These are phyloP conservation scores for Pogoniulus pusillus DNA, from an alignment of 2,797 vertebrate genomes.

Conservation along the genomic window DNA sequence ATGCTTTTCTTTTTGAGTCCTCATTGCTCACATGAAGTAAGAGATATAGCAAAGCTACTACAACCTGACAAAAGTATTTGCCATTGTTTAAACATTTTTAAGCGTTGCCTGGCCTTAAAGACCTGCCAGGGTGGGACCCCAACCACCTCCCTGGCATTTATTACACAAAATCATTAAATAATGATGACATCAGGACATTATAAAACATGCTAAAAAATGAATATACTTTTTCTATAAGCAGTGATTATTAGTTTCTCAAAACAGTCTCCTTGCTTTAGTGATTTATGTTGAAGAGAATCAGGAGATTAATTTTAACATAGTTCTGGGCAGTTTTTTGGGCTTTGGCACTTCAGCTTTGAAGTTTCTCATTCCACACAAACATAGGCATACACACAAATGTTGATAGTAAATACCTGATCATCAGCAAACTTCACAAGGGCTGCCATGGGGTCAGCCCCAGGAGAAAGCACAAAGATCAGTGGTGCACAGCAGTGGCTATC, in stretches of 20 bases:
- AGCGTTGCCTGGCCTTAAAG: neutral
- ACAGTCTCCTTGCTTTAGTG: neutral
- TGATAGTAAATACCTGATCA: conserved; percentile 79
- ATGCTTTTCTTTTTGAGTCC: neutral
- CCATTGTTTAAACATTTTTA: neutral
- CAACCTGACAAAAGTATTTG: neutral
- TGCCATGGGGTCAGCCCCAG: conserved; percentile 88
- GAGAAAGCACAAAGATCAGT: conserved; percentile 88
- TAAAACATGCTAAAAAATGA: neutral
- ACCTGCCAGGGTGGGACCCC: too few relatives aligned
- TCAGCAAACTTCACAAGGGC: conserved; percentile 88
- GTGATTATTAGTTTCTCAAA: neutral
- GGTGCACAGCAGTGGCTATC: conserved; percentile 88
- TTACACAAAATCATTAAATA: neutral
- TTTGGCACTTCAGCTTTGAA: neutral
- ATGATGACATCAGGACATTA: neutral
- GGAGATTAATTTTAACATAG: neutral
- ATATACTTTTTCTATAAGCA: neutral
- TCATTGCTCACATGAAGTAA: neutral
- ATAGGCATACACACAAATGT: neutral
- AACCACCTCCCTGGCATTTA: neutral
- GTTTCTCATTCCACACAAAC: neutral
- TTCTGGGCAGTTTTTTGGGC: neutral
- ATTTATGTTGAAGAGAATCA: neutral
- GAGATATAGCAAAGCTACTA: neutral